A percentile compares a stretch with the other conserved stretches of the same genome.
Evolutionary conservation across 1,140 invertebrate species (phyloP).

Genomic region (Potamilus streckersoni): DNA sequence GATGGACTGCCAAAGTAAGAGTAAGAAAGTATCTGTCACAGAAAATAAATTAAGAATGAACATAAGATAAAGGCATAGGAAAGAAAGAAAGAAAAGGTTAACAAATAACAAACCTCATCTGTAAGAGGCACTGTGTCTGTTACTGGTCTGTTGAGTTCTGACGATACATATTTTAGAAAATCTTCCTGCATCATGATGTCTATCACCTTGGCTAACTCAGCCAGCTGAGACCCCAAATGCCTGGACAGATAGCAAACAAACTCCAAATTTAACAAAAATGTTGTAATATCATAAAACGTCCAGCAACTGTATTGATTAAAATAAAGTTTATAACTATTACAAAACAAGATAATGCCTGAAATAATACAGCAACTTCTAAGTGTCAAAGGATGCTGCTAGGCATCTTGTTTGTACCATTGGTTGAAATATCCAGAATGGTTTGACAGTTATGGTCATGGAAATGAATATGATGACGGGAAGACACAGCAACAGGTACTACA

Average conservation of each 20-base stretch:
- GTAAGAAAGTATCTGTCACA: background rate
- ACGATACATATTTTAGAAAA: constrained; percentile 90
- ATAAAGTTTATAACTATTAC: no score
- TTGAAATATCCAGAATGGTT: no score
- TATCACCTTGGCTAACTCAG: constrained; percentile 95
- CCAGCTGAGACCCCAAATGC: constrained; percentile 94
- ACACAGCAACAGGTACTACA: no score
- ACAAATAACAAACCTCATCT: constrained; percentile 65
- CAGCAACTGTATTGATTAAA: no score
- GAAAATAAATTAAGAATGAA: background rate
- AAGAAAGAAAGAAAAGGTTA: background rate
- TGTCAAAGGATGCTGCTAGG: no score
- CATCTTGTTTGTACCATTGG: no score
- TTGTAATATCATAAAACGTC: background rate
- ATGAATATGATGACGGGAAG: no score
- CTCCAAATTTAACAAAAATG: background rate
- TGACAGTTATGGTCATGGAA: no score
- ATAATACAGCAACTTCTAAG: no score
- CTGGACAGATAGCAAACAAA: constrained; percentile 68
- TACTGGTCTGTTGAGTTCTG: constrained; percentile 89
- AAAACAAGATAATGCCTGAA: no score
- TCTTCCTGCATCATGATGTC: constrained; percentile 97
- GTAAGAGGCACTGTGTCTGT: constrained; percentile 73
- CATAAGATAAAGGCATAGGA: background rate
- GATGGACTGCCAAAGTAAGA: no score